Evolutionary conservation across 2,113 vertebrate genomes (phyloP).

Genomic region (Urocitellus parryii): DNA sequence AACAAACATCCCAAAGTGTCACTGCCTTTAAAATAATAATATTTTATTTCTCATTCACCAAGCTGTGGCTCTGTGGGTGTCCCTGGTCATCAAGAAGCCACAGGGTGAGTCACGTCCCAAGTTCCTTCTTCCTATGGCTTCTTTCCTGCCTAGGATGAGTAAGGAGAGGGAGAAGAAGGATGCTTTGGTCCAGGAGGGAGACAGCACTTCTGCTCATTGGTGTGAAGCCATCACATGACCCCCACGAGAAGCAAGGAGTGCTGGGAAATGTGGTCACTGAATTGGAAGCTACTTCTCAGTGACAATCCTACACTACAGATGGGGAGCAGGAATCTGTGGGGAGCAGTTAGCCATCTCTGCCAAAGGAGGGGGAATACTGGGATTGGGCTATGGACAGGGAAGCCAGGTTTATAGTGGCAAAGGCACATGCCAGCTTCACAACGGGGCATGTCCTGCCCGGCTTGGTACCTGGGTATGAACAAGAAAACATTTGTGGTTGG

Average conservation of each 20-base stretch:
- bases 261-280: background rate
- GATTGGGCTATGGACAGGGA: background rate
- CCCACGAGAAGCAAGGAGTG: background rate
- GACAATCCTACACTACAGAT: background rate
- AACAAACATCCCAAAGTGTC: background rate
- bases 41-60: conserved; percentile 34
- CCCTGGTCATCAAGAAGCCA: background rate
- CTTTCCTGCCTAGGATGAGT: background rate
- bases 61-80: background rate
- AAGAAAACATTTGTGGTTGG: conserved; percentile 79
- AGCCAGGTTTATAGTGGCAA: background rate
- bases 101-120: background rate
- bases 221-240: background rate
- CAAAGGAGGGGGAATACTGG: background rate
- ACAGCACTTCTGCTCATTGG: background rate
- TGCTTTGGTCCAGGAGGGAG: background rate
- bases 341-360: background rate
- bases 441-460: background rate
- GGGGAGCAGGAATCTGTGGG: background rate
- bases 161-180: background rate
- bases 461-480: conserved; percentile 54
- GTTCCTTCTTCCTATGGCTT: background rate
- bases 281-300: background rate
- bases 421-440: background rate
- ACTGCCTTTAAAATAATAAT: conserved; percentile 22